Conservation (phyloP, 92 coral and sea anemone species). For the Zoanthus sociatus region DNA sequence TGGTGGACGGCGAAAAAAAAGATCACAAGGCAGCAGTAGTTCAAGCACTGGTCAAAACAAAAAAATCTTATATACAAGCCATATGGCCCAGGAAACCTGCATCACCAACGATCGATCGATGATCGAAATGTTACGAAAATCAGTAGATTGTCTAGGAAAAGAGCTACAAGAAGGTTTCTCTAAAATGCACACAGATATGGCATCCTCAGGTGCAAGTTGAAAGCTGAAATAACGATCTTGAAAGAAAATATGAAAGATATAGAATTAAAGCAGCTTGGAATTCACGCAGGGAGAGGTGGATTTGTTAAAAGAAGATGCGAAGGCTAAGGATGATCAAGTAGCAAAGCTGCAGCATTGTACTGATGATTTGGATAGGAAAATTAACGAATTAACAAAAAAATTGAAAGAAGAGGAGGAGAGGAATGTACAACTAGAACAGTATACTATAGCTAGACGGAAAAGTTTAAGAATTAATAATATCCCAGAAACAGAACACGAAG, state of each 20-base stretch:
- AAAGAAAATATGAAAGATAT: neutral
- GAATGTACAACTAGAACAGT: neutral
- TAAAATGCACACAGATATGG: neutral
- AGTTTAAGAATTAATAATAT: too few relatives aligned
- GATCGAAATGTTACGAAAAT: neutral
- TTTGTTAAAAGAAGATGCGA: neutral
- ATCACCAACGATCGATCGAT: neutral
- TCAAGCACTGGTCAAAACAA: neutral
- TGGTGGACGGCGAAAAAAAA: neutral
- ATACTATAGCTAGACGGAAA: constrained; percentile 1
- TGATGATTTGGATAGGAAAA: neutral
- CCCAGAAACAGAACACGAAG: too few relatives aligned
- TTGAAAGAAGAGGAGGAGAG: too few relatives aligned
- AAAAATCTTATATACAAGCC: neutral
- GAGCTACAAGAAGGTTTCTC: neutral
- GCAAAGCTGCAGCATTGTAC: neutral
- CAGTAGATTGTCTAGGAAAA: neutral
- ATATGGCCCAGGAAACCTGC: neutral
- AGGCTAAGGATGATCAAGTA: neutral
- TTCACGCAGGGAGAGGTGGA: too few relatives aligned
- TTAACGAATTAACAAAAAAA: too few relatives aligned
- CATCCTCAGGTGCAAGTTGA: too few relatives aligned
- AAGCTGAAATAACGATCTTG: too few relatives aligned
- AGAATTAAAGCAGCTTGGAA: neutral
- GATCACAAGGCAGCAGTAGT: neutral